Conservation (phyloP, 2,113 vertebrate genomes). For the Isurus oxyrinchus region DNA sequence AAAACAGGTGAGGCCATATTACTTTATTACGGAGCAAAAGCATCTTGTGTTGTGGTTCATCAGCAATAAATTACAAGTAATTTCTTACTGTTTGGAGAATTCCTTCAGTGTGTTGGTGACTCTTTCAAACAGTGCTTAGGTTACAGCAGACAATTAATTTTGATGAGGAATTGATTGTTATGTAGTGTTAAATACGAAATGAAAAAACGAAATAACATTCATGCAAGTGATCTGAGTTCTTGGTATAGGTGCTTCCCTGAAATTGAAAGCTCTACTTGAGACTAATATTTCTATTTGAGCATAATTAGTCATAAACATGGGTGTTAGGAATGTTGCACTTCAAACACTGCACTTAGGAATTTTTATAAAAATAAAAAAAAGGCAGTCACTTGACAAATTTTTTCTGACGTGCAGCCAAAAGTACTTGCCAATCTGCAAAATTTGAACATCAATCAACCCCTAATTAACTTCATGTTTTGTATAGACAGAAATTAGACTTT, state of each 20-base stretch:
- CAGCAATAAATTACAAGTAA: not conserved
- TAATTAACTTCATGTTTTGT: not conserved
- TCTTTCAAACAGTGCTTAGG: not conserved
- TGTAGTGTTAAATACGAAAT: not conserved
- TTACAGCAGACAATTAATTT: not conserved
- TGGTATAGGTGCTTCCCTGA: not conserved
- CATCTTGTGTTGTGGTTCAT: not conserved
- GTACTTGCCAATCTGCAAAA: not conserved
- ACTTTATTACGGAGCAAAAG: not conserved
- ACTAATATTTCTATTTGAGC: not conserved
- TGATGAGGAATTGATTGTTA: not conserved
- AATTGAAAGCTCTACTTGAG: not conserved
- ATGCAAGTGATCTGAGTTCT: not conserved
- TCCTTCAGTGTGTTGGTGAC: not conserved
- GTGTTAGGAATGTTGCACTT: not conserved
- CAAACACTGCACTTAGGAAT: not conserved
- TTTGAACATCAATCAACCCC: not conserved
- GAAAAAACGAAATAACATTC: too few species aligned
- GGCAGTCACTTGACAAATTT: not conserved
- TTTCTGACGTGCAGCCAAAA: not conserved
- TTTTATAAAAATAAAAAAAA: not conserved
- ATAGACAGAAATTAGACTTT: not conserved
- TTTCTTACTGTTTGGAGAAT: not conserved
- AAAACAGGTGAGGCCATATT: slow-evolving; percentile 67
- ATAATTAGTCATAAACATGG: not conserved